Evolutionary conservation across 92 coral and sea anemone species (phyloP).

Genomic region (Galaxea fascicularis): DNA sequence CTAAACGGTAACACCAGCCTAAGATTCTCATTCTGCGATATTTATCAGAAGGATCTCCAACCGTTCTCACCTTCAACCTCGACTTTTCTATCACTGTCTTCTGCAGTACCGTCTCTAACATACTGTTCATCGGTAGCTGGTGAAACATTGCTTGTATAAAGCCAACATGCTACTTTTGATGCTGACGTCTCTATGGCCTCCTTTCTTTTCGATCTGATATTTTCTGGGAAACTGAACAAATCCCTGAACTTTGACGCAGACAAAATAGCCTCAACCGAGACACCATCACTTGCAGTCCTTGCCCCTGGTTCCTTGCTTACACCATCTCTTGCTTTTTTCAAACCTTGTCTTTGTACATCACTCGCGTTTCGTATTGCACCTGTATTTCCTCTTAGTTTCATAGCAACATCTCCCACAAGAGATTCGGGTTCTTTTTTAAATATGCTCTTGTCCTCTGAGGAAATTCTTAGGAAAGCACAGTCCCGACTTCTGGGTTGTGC

Average conservation of each 20-base stretch:
- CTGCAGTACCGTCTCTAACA: background rate
- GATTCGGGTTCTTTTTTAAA: background rate
- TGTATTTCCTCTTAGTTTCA: background rate
- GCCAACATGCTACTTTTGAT: conserved; percentile 41
- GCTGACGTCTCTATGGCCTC: conserved; percentile 13
- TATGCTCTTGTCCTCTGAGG: conserved; percentile 2
- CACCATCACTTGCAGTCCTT: background rate
- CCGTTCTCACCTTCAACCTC: background rate
- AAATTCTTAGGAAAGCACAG: background rate
- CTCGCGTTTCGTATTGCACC: background rate
- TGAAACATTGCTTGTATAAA: background rate
- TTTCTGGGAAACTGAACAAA: conserved; percentile 1
- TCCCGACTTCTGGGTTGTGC: background rate
- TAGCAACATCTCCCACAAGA: background rate
- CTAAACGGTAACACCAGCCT: too few species aligned
- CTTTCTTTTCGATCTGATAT: conserved; percentile 7
- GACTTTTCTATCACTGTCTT: background rate
- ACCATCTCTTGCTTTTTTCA: background rate
- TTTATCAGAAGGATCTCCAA: too few species aligned
- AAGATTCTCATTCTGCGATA: too few species aligned
- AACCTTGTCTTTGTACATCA: background rate
- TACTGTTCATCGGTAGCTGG: background rate
- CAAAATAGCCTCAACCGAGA: background rate
- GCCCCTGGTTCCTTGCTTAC: background rate
- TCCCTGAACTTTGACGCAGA: conserved; percentile 1